These are phyloP conservation scores for Diprion similis DNA, from an alignment of 1,140 invertebrate genomes.

Conservation along the genomic window DNA sequence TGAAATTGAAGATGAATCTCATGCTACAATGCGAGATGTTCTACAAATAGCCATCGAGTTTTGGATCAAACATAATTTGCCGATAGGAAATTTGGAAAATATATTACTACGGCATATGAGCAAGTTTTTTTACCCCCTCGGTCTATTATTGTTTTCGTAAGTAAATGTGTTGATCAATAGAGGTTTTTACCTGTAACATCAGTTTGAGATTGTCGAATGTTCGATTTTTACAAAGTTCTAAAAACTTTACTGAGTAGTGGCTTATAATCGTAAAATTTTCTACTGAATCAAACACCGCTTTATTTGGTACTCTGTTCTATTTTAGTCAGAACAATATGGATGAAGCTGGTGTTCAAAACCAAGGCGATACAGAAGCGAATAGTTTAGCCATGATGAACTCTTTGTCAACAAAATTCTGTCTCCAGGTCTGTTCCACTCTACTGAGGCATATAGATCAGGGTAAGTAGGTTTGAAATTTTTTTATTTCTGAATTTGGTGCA, in stretches of 20 bases:
- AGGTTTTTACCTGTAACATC: too few relatives aligned
- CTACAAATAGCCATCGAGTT: slow-evolving; percentile 55
- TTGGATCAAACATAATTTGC: slow-evolving; percentile 59
- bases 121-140: slow-evolving; percentile 59
- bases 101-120: slow-evolving; percentile 55
- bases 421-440: slow-evolving; percentile 55
- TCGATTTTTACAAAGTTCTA: neutral
- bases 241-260: neutral
- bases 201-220: neutral
- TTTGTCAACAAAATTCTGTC: slow-evolving; percentile 55
- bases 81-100: slow-evolving; percentile 57
- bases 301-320: slow-evolving; percentile 11
- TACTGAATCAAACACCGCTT: neutral
- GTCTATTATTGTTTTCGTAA: slow-evolving; percentile 59
- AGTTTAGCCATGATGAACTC: slow-evolving; percentile 37
- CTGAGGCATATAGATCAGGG: slow-evolving; percentile 56
- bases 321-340: slow-evolving; percentile 28
- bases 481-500: neutral
- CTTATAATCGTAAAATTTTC: neutral
- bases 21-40: slow-evolving; percentile 50
- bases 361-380: neutral
- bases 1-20: slow-evolving; percentile 53
- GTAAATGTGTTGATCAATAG: slow-evolving; percentile 2
- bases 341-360: neutral
- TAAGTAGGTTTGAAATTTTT: slow-evolving; percentile 25